These are phyloP conservation scores for Mus caroli DNA, from an alignment of 2,797 vertebrate genomes.

Conservation along the genomic window DNA sequence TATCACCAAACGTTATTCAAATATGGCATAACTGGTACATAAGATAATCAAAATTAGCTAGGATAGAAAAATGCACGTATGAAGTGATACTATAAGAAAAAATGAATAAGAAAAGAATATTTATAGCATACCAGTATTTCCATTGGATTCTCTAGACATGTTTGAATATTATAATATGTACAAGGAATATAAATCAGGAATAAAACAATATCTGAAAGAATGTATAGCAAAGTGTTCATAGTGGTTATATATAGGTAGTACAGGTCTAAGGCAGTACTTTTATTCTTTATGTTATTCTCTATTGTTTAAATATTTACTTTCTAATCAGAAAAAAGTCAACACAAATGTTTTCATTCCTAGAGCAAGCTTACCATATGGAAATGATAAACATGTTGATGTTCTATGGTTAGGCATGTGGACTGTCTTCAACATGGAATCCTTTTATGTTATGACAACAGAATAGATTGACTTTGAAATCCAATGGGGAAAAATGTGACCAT, in stretches of 20 bases:
- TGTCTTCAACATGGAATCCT: slow-evolving; percentile 43
- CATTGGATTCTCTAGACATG: not conserved
- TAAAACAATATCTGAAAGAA: slow-evolving; percentile 17
- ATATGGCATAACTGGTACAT: not conserved
- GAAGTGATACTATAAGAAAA: not conserved
- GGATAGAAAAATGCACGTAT: not conserved
- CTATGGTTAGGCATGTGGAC: not conserved
- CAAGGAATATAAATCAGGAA: not conserved
- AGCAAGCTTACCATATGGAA: slow-evolving; percentile 43
- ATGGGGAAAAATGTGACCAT: slow-evolving; percentile 38
- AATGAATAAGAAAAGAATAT: not conserved
- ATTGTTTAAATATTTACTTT: slow-evolving; percentile 66
- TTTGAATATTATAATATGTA: not conserved
- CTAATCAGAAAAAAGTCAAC: slow-evolving; percentile 64
- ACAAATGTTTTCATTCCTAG: slow-evolving; percentile 39
- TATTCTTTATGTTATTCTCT: slow-evolving; percentile 26
- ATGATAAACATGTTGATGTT: slow-evolving; percentile 60
- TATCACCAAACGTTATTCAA: slow-evolving; percentile 1
- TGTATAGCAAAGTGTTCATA: not conserved
- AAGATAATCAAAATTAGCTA: slow-evolving; percentile 37
- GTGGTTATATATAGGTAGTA: not conserved
- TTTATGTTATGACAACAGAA: slow-evolving; percentile 48
- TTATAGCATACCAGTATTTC: slow-evolving; percentile 4
- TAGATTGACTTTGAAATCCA: slow-evolving; percentile 48
- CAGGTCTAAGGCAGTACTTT: slow-evolving; percentile 39